A percentile compares a stretch with the other conserved stretches of the same genome.
These are phyloP conservation scores for Drosophila engyochracea DNA, from an alignment of 2,888 invertebrate genomes.

Conservation along the genomic window DNA sequence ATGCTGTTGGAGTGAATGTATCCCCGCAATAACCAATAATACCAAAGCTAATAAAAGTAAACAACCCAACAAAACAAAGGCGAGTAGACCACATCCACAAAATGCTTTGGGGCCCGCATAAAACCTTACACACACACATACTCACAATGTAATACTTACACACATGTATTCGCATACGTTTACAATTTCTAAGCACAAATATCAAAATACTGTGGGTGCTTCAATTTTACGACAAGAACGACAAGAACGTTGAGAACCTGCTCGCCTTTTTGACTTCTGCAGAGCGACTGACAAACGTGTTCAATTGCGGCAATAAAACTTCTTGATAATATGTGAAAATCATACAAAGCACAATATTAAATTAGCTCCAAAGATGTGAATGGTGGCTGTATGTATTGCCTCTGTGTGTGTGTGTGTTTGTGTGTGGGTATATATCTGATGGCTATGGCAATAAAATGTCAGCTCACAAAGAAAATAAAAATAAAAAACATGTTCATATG, in stretches of 20 bases:
- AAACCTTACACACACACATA: constrained; percentile 36
- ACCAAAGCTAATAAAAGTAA: constrained; percentile 76
- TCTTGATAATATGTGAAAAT: constrained; percentile 80
- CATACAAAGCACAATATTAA: constrained; percentile 81
- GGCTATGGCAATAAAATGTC: constrained; percentile 59
- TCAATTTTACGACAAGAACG: constrained; percentile 69
- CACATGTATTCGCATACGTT: constrained; percentile 53
- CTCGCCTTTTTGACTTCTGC: constrained; percentile 24
- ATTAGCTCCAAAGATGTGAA: constrained; percentile 68
- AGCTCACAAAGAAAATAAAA: constrained; percentile 42
- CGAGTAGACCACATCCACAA: constrained; percentile 55
- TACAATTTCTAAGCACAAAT: constrained; percentile 75
- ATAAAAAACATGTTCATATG: constrained; percentile 13
- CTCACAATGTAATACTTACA: background rate
- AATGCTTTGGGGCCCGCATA: constrained; percentile 63
- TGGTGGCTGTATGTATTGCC: constrained; percentile 5
- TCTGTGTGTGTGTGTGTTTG: background rate
- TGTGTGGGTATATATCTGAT: background rate
- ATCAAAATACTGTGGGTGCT: constrained; percentile 74
- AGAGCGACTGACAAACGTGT: constrained; percentile 68
- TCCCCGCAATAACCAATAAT: constrained; percentile 73
- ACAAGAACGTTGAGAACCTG: constrained; percentile 45
- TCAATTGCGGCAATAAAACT: constrained; percentile 81
- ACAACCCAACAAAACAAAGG: constrained; percentile 65
- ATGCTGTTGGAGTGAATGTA: constrained; percentile 19